These are phyloP conservation scores for Amblyornis subalaris DNA, from an alignment of 2,113 vertebrate species.

Conservation along the genomic window DNA sequence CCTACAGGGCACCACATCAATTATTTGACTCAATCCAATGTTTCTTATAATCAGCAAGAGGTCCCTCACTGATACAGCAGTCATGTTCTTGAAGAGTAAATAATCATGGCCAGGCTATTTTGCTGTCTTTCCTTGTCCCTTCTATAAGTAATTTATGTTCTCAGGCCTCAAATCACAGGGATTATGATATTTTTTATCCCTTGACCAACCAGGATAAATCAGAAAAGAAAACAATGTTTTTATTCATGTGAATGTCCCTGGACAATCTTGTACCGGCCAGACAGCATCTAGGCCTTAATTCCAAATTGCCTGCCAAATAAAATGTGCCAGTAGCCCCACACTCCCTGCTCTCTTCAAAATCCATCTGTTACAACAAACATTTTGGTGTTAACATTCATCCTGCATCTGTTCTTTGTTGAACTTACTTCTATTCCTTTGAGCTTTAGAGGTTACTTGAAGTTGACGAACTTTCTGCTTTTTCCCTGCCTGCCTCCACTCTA, in stretches of 20 bases:
- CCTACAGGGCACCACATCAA: background rate
- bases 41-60: background rate
- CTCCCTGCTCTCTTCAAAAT: conserved; percentile 1
- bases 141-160: background rate
- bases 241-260: background rate
- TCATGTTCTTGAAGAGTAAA: background rate
- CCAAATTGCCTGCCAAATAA: background rate
- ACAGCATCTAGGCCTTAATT: background rate
- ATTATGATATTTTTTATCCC: background rate
- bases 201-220: background rate
- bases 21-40: background rate
- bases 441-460: background rate
- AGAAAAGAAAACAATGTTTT: background rate
- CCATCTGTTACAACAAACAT: background rate
- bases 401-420: background rate
- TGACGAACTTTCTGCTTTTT: background rate
- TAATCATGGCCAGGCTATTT: background rate
- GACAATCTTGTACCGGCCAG: background rate
- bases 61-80: background rate
- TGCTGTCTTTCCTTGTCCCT: background rate
- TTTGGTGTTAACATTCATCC: background rate
- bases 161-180: background rate
- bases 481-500: background rate
- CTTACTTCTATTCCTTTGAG: background rate
- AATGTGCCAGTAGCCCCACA: background rate